Evolutionary conservation across 2,888 invertebrate species (phyloP), one percentile per base, ranked within the genome.

Genomic region (Mythimna albipuncta): DNA sequence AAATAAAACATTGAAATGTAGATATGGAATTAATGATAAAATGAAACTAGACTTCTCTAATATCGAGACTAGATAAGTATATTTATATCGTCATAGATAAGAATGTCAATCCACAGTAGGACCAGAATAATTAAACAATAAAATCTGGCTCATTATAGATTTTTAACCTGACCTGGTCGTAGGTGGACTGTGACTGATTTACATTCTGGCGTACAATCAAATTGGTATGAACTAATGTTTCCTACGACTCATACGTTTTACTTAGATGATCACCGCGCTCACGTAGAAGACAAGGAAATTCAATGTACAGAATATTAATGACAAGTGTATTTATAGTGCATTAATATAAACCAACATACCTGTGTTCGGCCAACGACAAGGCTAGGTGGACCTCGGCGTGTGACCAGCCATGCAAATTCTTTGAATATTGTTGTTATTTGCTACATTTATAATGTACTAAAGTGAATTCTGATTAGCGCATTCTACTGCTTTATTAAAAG

Each of bases 261-360:
- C 67, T 62, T 68, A 50, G 35, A 50, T 70, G 77, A 70, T 71
- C 63, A 66, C 50, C 38, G 52, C 59, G 67, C 57, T 75, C 79
- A 77, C 68, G 73, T 71, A 72, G 75, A 59, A 72, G 71, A 81
- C 82, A 65, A 84, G 87, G 87, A 88, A 85, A 83, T 82, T 76
- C 64, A 67, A 58, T 74, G 76, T 26, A 72, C 66, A 73, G 87
- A 88, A 86, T 87, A 84, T 85, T 82, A 84, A 87, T 85, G 70
- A 66, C 26, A 71, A 62, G 75, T 75, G 55, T 81, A 76, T 84
- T 79, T 73, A 75, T 85, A 86, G 72, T 73, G 21, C 67, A 54
- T 72, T 73, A 68, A 72, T 76, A 65, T 57, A 72, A 76, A 69
- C 64, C 73, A 65, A 69, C 73, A 79, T 72, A 75, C 80, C 64